Evolutionary conservation across 2,113 vertebrate genomes (phyloP), one percentile per base, ranked within the genome.

Genomic region (Mugil cephalus): DNA sequence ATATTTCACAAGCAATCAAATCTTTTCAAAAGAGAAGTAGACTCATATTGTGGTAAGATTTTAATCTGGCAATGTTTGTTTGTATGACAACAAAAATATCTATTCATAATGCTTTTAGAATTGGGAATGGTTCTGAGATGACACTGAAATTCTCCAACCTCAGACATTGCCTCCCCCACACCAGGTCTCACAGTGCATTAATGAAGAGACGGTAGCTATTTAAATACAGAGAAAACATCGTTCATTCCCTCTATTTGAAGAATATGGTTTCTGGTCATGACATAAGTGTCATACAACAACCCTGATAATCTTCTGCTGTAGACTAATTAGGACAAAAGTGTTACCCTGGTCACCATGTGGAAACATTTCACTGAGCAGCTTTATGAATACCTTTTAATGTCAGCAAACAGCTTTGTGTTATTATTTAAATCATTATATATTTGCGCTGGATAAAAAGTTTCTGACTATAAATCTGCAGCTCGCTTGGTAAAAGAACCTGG

Each of bases 321-420:
- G n/a, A 38, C 15, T 17, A 56, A 56, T 56, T 56, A 56, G 15
- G 14, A n/a, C n/a, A n/a, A n/a, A n/a, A n/a, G n/a, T n/a, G n/a
- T n/a, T n/a, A n/a, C n/a, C n/a, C n/a, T n/a, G 42, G 40, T 36
- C n/a, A 14, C n/a, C 5, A 8, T 39, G 24, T 30, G 51, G 17
- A 39, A 69, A 38, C 30, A 38, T 50, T 24, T n/a, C 10, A 36
- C 30, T 21, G 10, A 43, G 58, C 6, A 43, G 1, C 35, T 30
- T 50, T 34, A 12, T 35, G 12, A 9, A 38, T 15, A 18, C 13
- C 24, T 40, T 48, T 13, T 17, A 0, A 4, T 35, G 0, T 75
- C 53, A 61, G 19, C 21, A 55, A 55, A 51, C 46, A 15, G 14
- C 13, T 60, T 24, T 30, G 6, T 24, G 21, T 48, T 18, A 39